Conservation (phyloP, 2,113 vertebrate genomes). For the Strix uralensis region DNA sequence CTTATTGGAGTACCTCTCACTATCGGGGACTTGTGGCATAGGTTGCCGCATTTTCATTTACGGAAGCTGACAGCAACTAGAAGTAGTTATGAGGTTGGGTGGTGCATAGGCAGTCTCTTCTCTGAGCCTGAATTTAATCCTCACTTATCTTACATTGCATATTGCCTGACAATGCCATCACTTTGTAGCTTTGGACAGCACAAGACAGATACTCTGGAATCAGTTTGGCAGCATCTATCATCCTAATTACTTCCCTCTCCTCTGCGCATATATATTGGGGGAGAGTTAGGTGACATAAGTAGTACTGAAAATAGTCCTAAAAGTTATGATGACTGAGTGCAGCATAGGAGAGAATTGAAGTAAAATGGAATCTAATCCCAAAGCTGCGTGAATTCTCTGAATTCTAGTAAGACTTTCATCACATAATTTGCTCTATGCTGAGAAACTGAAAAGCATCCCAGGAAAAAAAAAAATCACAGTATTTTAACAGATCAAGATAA, state of each 20-base stretch:
- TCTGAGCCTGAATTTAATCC: background rate
- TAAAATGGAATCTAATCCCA: background rate
- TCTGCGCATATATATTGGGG: fast-evolving
- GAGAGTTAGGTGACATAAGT: background rate
- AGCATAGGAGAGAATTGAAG: background rate
- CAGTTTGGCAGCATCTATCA: background rate
- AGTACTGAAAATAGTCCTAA: background rate
- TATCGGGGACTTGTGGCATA: background rate
- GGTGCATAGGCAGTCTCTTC: background rate
- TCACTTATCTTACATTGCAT: background rate
- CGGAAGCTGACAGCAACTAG: background rate
- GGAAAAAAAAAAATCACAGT: background rate
- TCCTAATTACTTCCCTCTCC: background rate
- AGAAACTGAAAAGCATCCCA: background rate
- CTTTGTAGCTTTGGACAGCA: background rate
- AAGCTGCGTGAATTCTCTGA: background rate
- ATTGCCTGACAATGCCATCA: background rate
- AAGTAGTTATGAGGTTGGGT: background rate
- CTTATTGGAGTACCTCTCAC: background rate
- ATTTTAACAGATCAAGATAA: background rate
- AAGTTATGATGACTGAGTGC: background rate
- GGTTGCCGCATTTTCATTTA: background rate
- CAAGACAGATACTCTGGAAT: background rate
- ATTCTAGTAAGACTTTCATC: background rate
- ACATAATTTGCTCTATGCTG: background rate